A percentile compares a stretch with the other conserved stretches of the same genome.
Conservation (phyloP, 1,140 invertebrate species). For the Zophobas morio region DNA sequence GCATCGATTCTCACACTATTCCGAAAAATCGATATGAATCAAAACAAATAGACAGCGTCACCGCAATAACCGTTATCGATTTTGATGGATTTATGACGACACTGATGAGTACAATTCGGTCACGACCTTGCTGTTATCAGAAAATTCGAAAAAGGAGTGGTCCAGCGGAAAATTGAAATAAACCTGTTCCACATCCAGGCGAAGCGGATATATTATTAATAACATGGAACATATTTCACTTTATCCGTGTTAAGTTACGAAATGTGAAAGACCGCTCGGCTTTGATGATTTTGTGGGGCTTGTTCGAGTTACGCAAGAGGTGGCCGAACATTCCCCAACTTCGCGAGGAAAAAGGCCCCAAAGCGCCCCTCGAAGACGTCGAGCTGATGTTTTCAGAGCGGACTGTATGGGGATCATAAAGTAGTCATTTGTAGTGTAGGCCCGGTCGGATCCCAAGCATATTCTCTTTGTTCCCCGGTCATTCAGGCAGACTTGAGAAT, state of each 20-base stretch:
- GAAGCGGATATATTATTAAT: background rate
- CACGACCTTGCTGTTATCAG: background rate
- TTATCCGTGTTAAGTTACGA: conserved; percentile 19
- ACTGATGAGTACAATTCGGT: background rate
- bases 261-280: background rate
- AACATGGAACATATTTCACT: conserved; percentile 10
- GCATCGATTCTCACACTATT: background rate
- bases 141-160: conserved; percentile 7
- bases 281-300: background rate
- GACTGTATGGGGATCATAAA: conserved; percentile 46
- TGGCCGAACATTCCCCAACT: background rate
- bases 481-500: conserved; percentile 50
- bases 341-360: background rate
- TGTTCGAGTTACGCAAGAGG: too few relatives aligned
- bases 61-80: background rate
- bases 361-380: background rate
- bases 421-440: conserved; percentile 50
- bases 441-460: conserved; percentile 30
- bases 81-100: too few relatives aligned
- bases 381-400: conserved; percentile 47
- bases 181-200: conserved; percentile 6
- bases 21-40: conserved; percentile 21
- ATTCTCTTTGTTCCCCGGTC: conserved; percentile 47
- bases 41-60: conserved; percentile 26
- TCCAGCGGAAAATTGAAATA: conserved; percentile 11